Base-by-base conservation (phyloP, 2,888 invertebrate genomes). In the Phasia obesa region DNA sequence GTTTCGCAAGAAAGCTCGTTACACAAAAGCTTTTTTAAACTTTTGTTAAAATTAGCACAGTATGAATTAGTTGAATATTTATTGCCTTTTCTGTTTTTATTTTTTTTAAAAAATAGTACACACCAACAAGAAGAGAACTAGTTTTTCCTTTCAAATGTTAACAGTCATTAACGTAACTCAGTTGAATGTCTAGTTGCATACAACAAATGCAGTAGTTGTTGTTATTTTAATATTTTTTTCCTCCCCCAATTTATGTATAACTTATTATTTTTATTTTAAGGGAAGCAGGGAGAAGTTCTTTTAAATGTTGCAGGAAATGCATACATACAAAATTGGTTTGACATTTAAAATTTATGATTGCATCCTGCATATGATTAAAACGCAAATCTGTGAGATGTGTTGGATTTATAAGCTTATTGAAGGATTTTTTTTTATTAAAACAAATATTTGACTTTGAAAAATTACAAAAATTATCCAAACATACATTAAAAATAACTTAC, bases 81-180 rank as follows among this genome's bases (percentile, higher is more conserved):
- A 7, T 9, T 44, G 7, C 13, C 27, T 25, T 19, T 25, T 42
- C 17, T 35, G 4, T 13, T 13, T 23, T 19, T 27, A 27, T 57
- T 27, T 70, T 31, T 47, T 35, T 1, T 35, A 19, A 35, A 49
- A 67, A 64, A 49, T 65, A 51, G 23, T 27, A 69, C 59, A 38
- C 62, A 55, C 21, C 27, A 71, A 42, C 51, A 60, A 51, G 35
- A 49, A 35, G 69, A 27, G 38, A 35, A 31, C 47, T 47, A n/a
- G n/a, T n/a, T 67, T 60, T 81, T 76, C 55, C n/a, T 13, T 57
- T 57, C 11, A 47, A 59, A 76, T 76, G 70, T 44, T 75, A 81
- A 55, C 60, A 51, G 49, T 73, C 62, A 81, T 77, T 82, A 77
- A 69, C 73, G 51, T 62, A 62, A 77, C 57, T 77, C 57, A 73